Base-by-base conservation (phyloP, 1,140 invertebrate genomes). In the Drosophila varians region DNA sequence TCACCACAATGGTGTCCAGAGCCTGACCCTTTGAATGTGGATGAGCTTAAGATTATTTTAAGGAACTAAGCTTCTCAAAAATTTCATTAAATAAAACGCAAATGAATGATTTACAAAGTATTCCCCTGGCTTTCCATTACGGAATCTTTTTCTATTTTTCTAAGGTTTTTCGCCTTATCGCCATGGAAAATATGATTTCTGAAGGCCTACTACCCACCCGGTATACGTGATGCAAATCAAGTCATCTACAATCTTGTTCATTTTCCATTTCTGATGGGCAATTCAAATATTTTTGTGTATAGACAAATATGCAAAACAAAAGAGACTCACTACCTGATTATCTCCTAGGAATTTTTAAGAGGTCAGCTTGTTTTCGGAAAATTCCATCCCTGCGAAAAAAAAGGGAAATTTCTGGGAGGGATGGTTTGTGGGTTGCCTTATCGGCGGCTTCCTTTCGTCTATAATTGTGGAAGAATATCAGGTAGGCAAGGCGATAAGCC, bases 381-480 rank as follows among this genome's bases (percentile, higher is more conserved):
- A 61, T 76, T 70, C 31, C 51, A 47, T 8, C 42, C 28, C 9
- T 9, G 9, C 26, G 7, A 38, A 14, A 23, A 28, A 26, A 34
- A 47, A 26, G 25, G 38, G 34, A 28, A 47, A 31, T 40, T 56
- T 47, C 40, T 36, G 21, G 53, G n/a, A 36, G 34, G 26, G 34
- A 49, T 9, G 34, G 8, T 52, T 21, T 25, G 36, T 18, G 16
- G 28, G 5, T 12, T 45, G 55, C 40, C 77, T 82, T 77, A 82
- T 82, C 77, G 79, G 54, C 55, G 74, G 74, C 54, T 40, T 71
- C 46, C 25, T 26, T 12, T 26, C n/a, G 11, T 19, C 58, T 53
- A 49, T 57, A 79, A 62, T 66, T 72, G 31, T 43, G 43, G 53
- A 40, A 19, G 56, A 74, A 78, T 74, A 82, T 60, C 79, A 82